Percentiles rank a stretch among this genome's conserved stretches.
Evolutionary conservation across 2,113 vertebrate species (phyloP).

Genomic region (Steatornis caripensis): DNA sequence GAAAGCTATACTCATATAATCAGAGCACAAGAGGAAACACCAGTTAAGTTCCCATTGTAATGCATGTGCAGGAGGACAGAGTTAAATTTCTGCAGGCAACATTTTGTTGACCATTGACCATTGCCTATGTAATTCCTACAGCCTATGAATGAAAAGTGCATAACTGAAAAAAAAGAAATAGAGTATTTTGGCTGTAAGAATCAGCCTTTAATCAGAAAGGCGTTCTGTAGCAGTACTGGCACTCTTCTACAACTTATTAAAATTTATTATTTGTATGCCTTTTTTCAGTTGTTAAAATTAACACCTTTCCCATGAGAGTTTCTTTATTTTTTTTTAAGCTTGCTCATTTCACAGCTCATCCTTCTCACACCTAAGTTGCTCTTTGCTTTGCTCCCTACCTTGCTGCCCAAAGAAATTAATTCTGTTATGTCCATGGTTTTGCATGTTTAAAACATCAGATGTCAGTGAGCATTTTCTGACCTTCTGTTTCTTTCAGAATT

Average conservation of each 20-base stretch:
- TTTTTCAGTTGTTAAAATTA: not conserved
- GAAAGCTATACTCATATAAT: not conserved
- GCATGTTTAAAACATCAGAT: conserved; percentile 9
- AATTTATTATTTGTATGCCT: not conserved
- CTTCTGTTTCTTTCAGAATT: not conserved
- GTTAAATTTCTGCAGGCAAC: not conserved
- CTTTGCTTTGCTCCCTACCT: not conserved
- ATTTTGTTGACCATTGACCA: not conserved
- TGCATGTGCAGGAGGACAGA: not conserved
- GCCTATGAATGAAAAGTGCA: not conserved
- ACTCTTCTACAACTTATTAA: not conserved
- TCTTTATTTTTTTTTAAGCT: not conserved
- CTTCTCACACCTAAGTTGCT: not conserved
- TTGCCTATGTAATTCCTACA: not conserved
- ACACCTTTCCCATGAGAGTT: not conserved
- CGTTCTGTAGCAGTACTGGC: not conserved
- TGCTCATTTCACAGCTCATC: not conserved
- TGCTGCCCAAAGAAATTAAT: not conserved
- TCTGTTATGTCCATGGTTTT: not conserved
- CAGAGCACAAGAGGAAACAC: not conserved
- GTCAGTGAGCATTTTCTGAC: not conserved
- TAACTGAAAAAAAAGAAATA: not conserved
- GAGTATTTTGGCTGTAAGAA: not conserved
- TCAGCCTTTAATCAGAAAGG: not conserved
- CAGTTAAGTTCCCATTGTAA: not conserved